phyloP scores from a whole-genome alignment of 2,113 vertebrate species.

The Holacanthus passer region DNA sequence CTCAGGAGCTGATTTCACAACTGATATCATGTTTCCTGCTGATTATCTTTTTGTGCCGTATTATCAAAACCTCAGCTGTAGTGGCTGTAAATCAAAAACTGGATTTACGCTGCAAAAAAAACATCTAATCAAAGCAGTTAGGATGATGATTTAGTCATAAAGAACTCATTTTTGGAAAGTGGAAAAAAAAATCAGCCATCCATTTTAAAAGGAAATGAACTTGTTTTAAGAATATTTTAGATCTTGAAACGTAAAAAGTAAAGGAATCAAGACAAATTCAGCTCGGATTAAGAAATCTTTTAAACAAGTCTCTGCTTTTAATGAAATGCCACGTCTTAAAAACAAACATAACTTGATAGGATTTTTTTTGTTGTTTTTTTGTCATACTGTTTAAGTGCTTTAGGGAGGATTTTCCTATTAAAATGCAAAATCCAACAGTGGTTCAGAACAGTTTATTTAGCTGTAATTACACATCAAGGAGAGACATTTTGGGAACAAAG shows the following conservation, averaged over 20 bases:
- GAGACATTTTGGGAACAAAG: slow-evolving; percentile 30
- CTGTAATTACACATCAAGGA: slow-evolving; percentile 46
- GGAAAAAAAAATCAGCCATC: background rate
- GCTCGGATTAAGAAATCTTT: background rate
- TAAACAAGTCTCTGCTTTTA: background rate
- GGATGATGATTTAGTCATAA: background rate
- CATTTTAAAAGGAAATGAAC: background rate
- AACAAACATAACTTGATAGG: background rate
- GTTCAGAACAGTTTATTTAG: slow-evolving; percentile 36
- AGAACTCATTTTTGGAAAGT: background rate
- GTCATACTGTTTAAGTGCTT: slow-evolving; percentile 20
- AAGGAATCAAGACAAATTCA: background rate
- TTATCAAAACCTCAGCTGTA: background rate
- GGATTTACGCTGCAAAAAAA: background rate
- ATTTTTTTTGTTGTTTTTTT: background rate
- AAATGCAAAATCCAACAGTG: slow-evolving; percentile 27
- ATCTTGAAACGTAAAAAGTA: background rate
- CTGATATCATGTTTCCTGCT: background rate
- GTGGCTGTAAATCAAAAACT: background rate
- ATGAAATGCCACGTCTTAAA: slow-evolving; percentile 4
- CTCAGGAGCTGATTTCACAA: background rate
- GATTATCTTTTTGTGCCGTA: background rate
- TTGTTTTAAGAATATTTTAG: background rate
- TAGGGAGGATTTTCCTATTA: slow-evolving; percentile 14
- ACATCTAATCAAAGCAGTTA: background rate